Evolutionary conservation across 2,888 invertebrate genomes (phyloP).

Genomic region (Brassicogethes aeneus): DNA sequence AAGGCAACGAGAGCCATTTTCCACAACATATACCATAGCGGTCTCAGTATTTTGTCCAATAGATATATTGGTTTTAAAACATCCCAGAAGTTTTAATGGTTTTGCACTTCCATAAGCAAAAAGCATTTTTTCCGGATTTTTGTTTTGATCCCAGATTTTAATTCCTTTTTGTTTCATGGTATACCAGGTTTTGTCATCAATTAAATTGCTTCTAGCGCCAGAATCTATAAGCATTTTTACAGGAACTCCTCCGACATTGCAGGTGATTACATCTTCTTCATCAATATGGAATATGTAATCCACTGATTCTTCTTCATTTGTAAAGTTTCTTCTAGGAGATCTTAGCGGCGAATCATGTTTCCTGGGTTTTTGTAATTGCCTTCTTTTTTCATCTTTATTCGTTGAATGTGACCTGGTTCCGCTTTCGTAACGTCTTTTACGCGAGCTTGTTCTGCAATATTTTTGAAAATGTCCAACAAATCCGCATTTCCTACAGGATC

Average conservation of each 20-base stretch:
- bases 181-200: background rate
- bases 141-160: background rate
- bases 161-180: background rate
- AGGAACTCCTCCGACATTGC: background rate
- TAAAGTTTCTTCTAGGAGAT: background rate
- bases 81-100: conserved; percentile 8
- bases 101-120: conserved; percentile 3
- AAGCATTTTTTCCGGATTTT: conserved; percentile 5
- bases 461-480: conserved; percentile 17
- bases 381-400: background rate
- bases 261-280: background rate
- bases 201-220: background rate
- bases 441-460: conserved; percentile 12
- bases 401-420: background rate
- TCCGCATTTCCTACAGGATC: conserved; percentile 17
- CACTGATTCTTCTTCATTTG: background rate
- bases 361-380: too few species aligned
- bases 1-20: background rate
- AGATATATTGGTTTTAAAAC: conserved; percentile 9
- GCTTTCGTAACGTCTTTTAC: too few species aligned
- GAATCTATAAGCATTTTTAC: background rate
- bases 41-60: conserved; percentile 5
- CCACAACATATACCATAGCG: conserved; percentile 7
- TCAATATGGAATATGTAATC: background rate
- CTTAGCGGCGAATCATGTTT: too few species aligned